Evolutionary conservation across 2,113 vertebrate species (phyloP), one percentile per base, ranked within the genome.

Genomic region (Pedetes capensis): DNA sequence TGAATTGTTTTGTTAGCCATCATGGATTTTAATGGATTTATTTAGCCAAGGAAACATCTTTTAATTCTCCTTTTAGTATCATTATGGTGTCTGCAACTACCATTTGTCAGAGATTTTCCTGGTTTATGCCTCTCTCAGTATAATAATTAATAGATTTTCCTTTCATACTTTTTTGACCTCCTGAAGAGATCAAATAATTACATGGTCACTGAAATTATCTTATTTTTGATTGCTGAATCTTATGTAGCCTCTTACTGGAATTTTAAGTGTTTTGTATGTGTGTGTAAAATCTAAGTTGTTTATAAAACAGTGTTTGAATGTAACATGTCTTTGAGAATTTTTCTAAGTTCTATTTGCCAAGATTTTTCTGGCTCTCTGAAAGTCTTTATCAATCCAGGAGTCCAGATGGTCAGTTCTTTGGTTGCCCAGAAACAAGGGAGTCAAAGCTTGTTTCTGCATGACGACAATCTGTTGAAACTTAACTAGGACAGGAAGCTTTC

Each of bases 401-500:
- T 91, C 94, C 96, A 97, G 97, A 96, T 96, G 94, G 92, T 96
- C 95, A 95, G 71, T 82, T 91, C 72, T 72, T 71, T 74, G 68
- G 63, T 89, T 96, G 84, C 81, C 86, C 94, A 93, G 84, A 93
- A 94, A 93, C 61, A 92, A 76, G 61, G 72, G 84, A 97, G 81
- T 53, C 39, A 84, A 92, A 64, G 44, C 69, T 95, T 96, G 76
- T 97, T 97, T 95, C 82, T 93, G 51, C 14, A 79, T 90, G 72
- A 69, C 72, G 75, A 59, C 82, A 78, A 83, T 90, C 91, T 96
- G 74, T 69, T 27, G 53, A 95, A 95, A 93, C 61, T 49, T 83
- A 95, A 94, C 39, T 63, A 82, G 63, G 63, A 42, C 44, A 92
- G 68, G 63, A 87, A 82, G 42, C 44, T 84, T 84, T 88, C 89